Evolutionary conservation across 2,888 invertebrate genomes (phyloP), one percentile per base, ranked within the genome.

Genomic region (Caenorhabditis angaria): DNA sequence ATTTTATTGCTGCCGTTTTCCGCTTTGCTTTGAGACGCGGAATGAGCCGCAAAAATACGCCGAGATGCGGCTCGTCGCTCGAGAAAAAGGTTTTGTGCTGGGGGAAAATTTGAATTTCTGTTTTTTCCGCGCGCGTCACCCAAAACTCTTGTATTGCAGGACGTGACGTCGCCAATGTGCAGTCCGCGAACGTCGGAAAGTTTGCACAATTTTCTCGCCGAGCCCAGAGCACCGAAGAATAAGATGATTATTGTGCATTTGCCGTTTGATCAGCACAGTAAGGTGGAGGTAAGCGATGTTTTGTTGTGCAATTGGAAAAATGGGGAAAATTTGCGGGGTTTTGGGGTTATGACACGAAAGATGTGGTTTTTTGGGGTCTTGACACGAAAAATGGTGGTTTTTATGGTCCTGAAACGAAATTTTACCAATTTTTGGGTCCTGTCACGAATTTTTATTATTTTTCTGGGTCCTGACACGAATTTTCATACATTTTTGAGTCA

Each of bases 191-290:
- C 73, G 20, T 69, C 73, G 18, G 73, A 73, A 51, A 73, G 69
- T 63, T 61, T 73, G 27, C 73, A 73, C 51, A 69, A 69, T 25
- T 48, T 74, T 22, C 61, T 59, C n/a, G 67, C 65, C 24, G 65
- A 68, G n/a, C 63, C 56, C 12, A 59, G 59, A 2, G 69, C 57
- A 22, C 61, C 63, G 53, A 76, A 66, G 20, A 65, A 68, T 65
- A 74, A 77, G 56, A 67, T 85, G 63, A 79, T 87, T 54, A 73
- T 78, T 56, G 78, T 87, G 8, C 85, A 87, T 77, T 76, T 87
- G 54, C 87, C 87, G 18, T 87, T 87, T 64, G 82, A 82, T 60
- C 86, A 85, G 67, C 87, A 87, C 62, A 85, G 85, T 12, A 81
- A 78, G 55, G 71, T 86, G n/a, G 82, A 83, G 70, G 83, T 84